Conservation (phyloP, 2,113 vertebrate species). For the Emydura subglobosa region DNA sequence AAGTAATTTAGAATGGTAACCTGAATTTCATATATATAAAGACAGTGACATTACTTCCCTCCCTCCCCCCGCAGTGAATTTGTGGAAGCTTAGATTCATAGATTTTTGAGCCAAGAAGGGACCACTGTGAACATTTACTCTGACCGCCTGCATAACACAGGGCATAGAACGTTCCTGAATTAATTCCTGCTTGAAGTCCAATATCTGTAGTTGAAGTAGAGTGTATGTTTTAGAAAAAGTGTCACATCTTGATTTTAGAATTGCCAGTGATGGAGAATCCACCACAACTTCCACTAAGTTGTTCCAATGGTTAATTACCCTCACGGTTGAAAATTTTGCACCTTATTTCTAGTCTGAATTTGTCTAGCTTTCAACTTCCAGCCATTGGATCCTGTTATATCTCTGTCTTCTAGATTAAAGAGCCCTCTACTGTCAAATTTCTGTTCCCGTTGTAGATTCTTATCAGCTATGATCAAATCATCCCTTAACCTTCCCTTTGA, state of each 20-base stretch:
- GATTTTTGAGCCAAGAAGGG: not conserved
- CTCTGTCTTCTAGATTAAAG: too few relatives aligned
- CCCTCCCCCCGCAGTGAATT: not conserved
- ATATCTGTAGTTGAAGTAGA: not conserved
- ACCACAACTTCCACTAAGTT: too few relatives aligned
- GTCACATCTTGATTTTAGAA: too few relatives aligned
- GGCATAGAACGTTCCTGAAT: slow-evolving; percentile 1
- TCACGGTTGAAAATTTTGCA: too few relatives aligned
- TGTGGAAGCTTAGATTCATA: not conserved
- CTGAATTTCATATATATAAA: too few relatives aligned
- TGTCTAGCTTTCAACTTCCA: too few relatives aligned
- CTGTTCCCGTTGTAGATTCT: not conserved
- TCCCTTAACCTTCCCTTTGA: not conserved
- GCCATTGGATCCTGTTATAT: too few relatives aligned
- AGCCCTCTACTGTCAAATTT: not conserved
- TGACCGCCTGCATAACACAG: not conserved
- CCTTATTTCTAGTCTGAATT: too few relatives aligned
- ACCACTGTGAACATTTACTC: not conserved
- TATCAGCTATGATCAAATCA: not conserved
- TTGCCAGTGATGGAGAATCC: too few relatives aligned
- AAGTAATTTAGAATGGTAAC: not conserved
- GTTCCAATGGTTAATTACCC: too few relatives aligned
- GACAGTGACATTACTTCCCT: not conserved
- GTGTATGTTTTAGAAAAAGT: not conserved
- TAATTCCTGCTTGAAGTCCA: not conserved